These are phyloP conservation scores for Odontocerum albicorne DNA, from an alignment of 2,888 invertebrate species.

Conservation along the genomic window DNA sequence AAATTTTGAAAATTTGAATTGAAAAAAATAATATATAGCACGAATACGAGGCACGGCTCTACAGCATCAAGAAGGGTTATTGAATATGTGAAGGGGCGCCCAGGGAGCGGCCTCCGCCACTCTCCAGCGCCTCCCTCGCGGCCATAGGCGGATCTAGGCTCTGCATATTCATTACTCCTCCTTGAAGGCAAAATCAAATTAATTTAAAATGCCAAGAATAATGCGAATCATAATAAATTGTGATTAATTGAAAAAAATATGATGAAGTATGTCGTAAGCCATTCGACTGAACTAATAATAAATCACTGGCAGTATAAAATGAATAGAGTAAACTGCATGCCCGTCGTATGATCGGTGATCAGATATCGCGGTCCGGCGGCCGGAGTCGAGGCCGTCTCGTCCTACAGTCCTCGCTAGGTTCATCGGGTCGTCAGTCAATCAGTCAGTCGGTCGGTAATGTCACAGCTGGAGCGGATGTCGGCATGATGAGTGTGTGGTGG, in stretches of 20 bases:
- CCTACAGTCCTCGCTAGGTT: too few relatives aligned
- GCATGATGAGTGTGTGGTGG: constrained; percentile 14
- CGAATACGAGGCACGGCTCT: constrained; percentile 35
- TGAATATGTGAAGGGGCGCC: constrained; percentile 22
- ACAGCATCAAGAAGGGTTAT: constrained; percentile 34
- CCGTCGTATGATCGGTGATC: too few relatives aligned
- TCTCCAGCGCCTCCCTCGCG: not conserved
- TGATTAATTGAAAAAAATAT: constrained; percentile 32
- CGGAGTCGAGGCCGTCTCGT: too few relatives aligned
- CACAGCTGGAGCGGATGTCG: constrained; percentile 5
- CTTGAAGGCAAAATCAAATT: constrained; percentile 33
- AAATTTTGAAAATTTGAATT: constrained; percentile 27
- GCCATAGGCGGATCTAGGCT: not conserved
- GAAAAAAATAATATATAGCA: constrained; percentile 27
- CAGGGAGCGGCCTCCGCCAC: not conserved
- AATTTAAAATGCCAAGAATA: constrained; percentile 33
- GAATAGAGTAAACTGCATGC: constrained; percentile 40
- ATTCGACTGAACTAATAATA: constrained; percentile 30
- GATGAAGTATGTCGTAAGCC: constrained; percentile 36
- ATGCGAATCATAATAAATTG: constrained; percentile 37
- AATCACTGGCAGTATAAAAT: constrained; percentile 3
- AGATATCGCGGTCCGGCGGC: too few relatives aligned
- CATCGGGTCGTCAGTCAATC: too few relatives aligned
- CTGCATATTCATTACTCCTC: constrained; percentile 33
- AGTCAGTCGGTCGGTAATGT: not conserved